Evolutionary conservation across 35 echinoderm and acorn worm genomes (phyloP), one percentile per base, ranked within the genome.

Genomic region (Holothuria glaberrima): DNA sequence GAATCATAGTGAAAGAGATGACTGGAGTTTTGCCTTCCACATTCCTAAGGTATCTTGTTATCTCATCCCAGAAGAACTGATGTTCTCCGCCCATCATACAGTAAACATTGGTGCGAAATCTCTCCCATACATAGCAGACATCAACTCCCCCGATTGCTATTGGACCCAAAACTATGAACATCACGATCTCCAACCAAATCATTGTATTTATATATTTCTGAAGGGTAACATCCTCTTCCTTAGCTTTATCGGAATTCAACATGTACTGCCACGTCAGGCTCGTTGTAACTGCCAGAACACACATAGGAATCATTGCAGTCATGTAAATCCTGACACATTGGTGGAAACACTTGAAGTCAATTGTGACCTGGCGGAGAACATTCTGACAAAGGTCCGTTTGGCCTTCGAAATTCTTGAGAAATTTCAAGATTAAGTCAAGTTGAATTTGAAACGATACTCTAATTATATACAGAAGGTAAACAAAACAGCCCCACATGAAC

Each of bases 191-290:
- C 34, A 63, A 35, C 80, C 80, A 84, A 21, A 84, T 84, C 80
- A 84, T 61, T 14, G 34, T 38, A 33, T 84, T 84, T 0, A 84
- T 63, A 30, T 84, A 17, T 27, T n/a, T 32, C 34, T 62, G 54
- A 12, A 35, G 0, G 6, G 30, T 5, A 25, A 63, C 46, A 6
- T 38, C 22, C 5, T 52, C 16, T 9, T 59, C 10, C 7, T 61
- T 33, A 1, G n/a, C 28, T 24, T 34, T 2, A 9, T n/a, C 29
- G 19, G 80, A 48, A 33, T 62, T 28, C 54, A 61, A 28, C 52
- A 84, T 59, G 28, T 84, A 84, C 80, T 61, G 52, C 80, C 80
- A 84, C 0, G 80, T 84, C 4, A 84, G 80, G 56, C 61, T 84
- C 12, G 54, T 61, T 29, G 80, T 84, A 58, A 63, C 29, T 32